Conservation (phyloP, 37 sponge, comb jelly and placozoan species). For the Mnemiopsis leidyi region DNA sequence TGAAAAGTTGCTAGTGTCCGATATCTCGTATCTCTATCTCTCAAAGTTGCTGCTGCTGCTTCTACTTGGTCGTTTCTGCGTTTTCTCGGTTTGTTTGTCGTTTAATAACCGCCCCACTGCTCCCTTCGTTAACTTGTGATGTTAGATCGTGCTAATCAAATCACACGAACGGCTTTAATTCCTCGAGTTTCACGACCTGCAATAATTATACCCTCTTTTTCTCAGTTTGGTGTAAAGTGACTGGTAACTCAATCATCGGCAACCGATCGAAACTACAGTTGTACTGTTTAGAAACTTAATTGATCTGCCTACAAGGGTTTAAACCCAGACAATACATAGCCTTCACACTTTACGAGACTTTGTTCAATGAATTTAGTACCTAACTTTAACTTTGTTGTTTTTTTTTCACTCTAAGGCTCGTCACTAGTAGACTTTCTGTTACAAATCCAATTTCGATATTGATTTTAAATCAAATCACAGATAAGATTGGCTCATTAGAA, state of each 20-base stretch:
- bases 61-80: not conserved
- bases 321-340: too few species aligned
- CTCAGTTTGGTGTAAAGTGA: not conserved
- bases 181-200: not conserved
- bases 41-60: too few species aligned
- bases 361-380: too few species aligned
- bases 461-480: too few species aligned
- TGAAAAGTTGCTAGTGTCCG: not conserved
- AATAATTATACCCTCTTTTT: not conserved
- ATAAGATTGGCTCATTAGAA: too few species aligned
- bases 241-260: not conserved
- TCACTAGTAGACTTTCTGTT: too few species aligned
- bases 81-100: not conserved
- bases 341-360: too few species aligned
- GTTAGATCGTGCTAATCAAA: not conserved
- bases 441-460: too few species aligned
- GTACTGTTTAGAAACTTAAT: not conserved
- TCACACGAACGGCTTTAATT: not conserved
- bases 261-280: not conserved
- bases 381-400: too few species aligned
- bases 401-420: too few species aligned
- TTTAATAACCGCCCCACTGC: not conserved
- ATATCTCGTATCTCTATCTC: not conserved
- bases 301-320: too few species aligned
- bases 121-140: not conserved